Evolutionary conservation across 35 echinoderm and acorn worm genomes (phyloP), one percentile per base, ranked within the genome.

Genomic region (Eucidaris tribuloides): DNA sequence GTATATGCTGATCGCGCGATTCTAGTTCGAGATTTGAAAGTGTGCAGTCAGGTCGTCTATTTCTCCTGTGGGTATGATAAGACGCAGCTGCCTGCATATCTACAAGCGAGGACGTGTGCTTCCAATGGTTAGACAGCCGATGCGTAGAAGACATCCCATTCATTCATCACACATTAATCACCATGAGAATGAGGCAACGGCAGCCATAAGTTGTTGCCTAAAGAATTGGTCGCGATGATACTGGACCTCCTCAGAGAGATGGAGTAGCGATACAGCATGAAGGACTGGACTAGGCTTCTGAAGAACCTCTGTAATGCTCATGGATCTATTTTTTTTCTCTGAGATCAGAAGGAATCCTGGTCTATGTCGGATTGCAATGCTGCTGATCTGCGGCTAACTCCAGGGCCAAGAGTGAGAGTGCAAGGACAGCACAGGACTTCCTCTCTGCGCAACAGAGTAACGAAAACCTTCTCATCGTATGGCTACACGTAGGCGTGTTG

Each of bases 241-340:
- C 14, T 44, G 34, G 68, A 74, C 20, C n/a, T 74, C 68, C 40
- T 74, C n/a, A 74, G 68, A 40, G 68, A 74, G 13, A 74, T 74
- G 68, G 68, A 74, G 68, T 74, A 74, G 22, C 68, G 68, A 24
- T 74, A 74, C 35, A 74, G 68, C 68, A 74, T 74, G 35, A n/a
- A 74, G 34, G 68, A 40, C 3, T 36, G 36, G 28, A 41, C 68
- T 74, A n/a, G 24, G 19, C 22, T 40, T 22, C 36, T 74, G 34
- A n/a, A n/a, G n/a, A n/a, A n/a, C n/a, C n/a, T n/a, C n/a, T n/a
- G n/a, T n/a, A n/a, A n/a, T n/a, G n/a, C n/a, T n/a, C n/a, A n/a
- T n/a, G n/a, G n/a, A n/a, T n/a, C n/a, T n/a, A n/a, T n/a, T n/a
- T n/a, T n/a, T n/a, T n/a, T n/a, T n/a, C n/a, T n/a, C n/a, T n/a